Evolutionary conservation across 1,140 invertebrate species (phyloP), one percentile per base, ranked within the genome.

Genomic region (Daktulosphaira vitifoliae): DNA sequence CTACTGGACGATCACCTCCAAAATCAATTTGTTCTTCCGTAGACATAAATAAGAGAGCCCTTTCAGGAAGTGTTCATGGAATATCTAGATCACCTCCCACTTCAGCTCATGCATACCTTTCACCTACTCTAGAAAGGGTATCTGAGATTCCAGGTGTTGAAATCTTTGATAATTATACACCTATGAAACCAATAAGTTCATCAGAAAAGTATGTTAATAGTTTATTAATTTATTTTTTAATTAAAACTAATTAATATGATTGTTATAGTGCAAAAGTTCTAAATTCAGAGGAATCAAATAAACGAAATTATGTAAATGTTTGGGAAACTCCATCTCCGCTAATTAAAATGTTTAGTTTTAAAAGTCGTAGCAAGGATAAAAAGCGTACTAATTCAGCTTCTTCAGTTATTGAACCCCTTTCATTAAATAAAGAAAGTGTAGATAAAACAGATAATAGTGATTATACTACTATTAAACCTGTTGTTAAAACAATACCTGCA

Each of bases 41-140:
- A 33, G 56, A 62, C 46, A 29, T 62, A 13, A n/a, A n/a, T n/a
- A 62, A 62, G 46, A 62, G 56, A 15, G 20, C 56, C 44, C 18
- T 62, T 15, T 62, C 56, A 46, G 56, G 56, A 62, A 39, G 23
- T 48, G 56, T 62, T 15, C 56, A 48, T 22, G 56, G 39, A 26
- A 62, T 62, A 26, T 62, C 56, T 2, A 62, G 56, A 62, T 62
- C 56, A 62, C 56, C 56, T 48, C 56, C 56, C 23, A 13, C 53
- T 23, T 62, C 54, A 29, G 37, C 56, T 15, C 56, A 62, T 33
- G 4, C 56, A 4, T 62, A 62, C 29, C 44, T 62, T 9, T 62
- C 56, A 48, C 56, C 56, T 20, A 62, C 56, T 2, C 29, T 62
- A n/a, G 56, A 62, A 62, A 48, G 56, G 15, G 56, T 62, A 8